These are phyloP conservation scores for Catocala sponsa DNA, from an alignment of 2,888 invertebrate species.

Conservation along the genomic window DNA sequence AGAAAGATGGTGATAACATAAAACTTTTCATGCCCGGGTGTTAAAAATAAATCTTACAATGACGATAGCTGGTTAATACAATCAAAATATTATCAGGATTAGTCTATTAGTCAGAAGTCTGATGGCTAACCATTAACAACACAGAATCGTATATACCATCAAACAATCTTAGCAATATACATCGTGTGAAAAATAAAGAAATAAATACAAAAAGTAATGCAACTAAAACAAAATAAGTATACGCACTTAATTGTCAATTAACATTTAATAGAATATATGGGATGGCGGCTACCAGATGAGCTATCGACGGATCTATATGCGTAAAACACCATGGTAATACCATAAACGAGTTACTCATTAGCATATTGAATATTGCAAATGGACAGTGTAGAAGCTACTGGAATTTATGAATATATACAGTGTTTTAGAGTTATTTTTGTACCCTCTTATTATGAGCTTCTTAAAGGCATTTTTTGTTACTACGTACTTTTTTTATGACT, in stretches of 20 bases:
- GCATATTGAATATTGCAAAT: constrained; percentile 55
- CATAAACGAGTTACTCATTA: constrained; percentile 50
- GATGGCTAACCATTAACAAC: no score
- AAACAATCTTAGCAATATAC: no score
- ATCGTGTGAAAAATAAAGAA: no score
- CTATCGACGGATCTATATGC: constrained; percentile 60
- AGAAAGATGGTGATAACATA: no score
- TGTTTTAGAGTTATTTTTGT: constrained; percentile 32
- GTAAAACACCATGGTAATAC: constrained; percentile 53
- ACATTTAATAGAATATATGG: constrained; percentile 33
- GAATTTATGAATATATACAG: constrained; percentile 43
- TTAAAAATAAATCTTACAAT: no score
- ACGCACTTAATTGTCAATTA: constrained; percentile 50
- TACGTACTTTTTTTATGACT: no score
- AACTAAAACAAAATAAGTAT: constrained; percentile 44
- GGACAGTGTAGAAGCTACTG: constrained; percentile 45
- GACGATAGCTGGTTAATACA: no score
- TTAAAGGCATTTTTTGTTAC: no score
- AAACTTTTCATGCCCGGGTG: no score
- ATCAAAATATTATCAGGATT: no score
- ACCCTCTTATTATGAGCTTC: constrained; percentile 1
- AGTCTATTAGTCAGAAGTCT: no score
- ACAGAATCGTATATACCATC: no score
- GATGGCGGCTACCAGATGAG: constrained; percentile 30
- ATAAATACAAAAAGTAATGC: not conserved